Conservation (phyloP, 1,140 invertebrate species). For the Archegozetes longisetosus region DNA sequence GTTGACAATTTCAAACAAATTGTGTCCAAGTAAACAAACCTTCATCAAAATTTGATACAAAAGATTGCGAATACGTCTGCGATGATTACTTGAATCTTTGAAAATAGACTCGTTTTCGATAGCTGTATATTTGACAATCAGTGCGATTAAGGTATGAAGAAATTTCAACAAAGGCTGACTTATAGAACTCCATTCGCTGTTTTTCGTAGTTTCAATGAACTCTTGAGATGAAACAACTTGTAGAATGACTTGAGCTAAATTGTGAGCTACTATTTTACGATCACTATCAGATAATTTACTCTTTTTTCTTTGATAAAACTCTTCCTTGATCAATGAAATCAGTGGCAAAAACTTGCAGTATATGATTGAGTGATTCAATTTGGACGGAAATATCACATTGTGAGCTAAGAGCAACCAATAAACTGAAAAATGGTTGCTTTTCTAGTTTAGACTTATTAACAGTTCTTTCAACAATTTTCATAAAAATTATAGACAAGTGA, state of each 20-base stretch:
- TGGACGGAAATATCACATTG: neutral
- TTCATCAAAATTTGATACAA: conserved; percentile 44
- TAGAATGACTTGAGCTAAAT: conserved; percentile 44
- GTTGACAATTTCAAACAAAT: conserved; percentile 1
- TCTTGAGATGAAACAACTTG: conserved; percentile 42
- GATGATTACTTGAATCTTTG: conserved; percentile 41
- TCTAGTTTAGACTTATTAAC: conserved; percentile 17
- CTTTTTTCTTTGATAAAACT: neutral
- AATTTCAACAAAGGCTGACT: conserved; percentile 43
- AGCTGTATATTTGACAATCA: neutral
- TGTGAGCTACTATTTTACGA: conserved; percentile 30
- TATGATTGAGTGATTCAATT: conserved; percentile 1
- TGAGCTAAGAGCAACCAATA: neutral
- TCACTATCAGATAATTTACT: neutral
- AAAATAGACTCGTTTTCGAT: conserved; percentile 44
- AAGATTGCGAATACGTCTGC: conserved; percentile 34
- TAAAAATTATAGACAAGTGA: conserved; percentile 41
- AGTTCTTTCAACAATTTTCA: conserved; percentile 27
- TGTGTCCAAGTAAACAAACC: conserved; percentile 4
- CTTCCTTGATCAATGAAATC: conserved; percentile 2
- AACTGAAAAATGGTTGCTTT: neutral
- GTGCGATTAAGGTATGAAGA: neutral
- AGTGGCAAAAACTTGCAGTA: conserved; percentile 12
- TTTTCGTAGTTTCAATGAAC: conserved; percentile 28
- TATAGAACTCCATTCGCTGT: conserved; percentile 41